A percentile compares a stretch with the other conserved stretches of the same genome.
phyloP scores from a whole-genome alignment of 1,140 invertebrate species.

The Achatina immaculata region DNA sequence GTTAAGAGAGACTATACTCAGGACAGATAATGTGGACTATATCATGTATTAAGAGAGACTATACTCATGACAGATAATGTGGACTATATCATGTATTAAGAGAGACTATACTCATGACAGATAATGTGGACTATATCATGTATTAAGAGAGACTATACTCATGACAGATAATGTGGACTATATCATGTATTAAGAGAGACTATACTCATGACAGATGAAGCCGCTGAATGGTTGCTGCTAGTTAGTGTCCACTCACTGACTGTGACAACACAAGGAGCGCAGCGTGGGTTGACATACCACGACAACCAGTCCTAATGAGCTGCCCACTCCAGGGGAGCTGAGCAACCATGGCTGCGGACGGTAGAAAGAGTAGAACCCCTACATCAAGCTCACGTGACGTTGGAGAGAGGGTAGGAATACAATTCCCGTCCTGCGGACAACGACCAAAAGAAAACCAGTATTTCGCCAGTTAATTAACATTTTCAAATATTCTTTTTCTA shows the following conservation, averaged over 20 bases:
- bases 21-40: too few species aligned
- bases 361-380: neutral
- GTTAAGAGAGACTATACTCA: too few species aligned
- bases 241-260: neutral
- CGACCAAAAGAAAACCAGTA: too few species aligned
- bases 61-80: too few species aligned
- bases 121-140: too few species aligned
- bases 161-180: neutral
- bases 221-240: neutral
- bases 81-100: too few species aligned
- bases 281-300: neutral
- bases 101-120: too few species aligned
- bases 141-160: neutral
- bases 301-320: neutral
- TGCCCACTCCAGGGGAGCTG: neutral
- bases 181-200: neutral
- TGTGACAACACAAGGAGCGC: neutral
- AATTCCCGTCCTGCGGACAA: neutral
- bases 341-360: neutral
- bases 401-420: neutral
- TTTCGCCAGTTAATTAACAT: too few species aligned
- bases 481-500: too few species aligned
- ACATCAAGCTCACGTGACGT: neutral
- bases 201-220: neutral
- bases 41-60: too few species aligned